Evolutionary conservation across 2,113 vertebrate species (phyloP).

Genomic region (Rhipidura dahli): DNA sequence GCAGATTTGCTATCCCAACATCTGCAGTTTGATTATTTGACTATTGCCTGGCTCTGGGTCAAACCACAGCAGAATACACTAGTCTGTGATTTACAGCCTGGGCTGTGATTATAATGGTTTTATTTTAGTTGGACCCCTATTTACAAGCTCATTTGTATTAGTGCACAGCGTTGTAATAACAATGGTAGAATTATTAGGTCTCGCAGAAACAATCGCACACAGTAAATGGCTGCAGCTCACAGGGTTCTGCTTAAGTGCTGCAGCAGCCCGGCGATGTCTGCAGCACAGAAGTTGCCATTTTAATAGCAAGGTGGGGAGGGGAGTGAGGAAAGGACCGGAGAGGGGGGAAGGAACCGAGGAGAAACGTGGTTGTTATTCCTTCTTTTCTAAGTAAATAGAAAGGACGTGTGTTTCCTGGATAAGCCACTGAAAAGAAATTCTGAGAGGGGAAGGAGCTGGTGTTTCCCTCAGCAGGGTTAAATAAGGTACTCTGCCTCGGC

Average conservation of each 20-base stretch:
- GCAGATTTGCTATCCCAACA: constrained; percentile 73
- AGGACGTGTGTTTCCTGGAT: constrained; percentile 53
- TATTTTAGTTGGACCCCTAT: constrained; percentile 74
- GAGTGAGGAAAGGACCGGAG: rapidly evolving
- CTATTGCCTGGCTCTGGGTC: constrained; percentile 76
- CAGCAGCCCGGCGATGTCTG: constrained; percentile 1
- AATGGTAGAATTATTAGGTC: constrained; percentile 72
- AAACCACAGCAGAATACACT: constrained; percentile 75
- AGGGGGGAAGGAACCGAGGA: neutral
- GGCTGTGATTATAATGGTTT: constrained; percentile 73
- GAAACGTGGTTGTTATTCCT: constrained; percentile 42
- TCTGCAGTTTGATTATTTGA: constrained; percentile 82
- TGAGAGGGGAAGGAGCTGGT: neutral
- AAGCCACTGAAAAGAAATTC: constrained; percentile 50
- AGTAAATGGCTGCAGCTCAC: constrained; percentile 54
- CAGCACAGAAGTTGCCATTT: constrained; percentile 14
- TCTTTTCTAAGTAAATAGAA: constrained; percentile 56
- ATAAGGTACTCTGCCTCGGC: neutral
- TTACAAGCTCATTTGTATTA: constrained; percentile 74
- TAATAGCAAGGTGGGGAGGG: neutral
- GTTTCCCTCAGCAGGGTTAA: constrained; percentile 54
- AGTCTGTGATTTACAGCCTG: constrained; percentile 74
- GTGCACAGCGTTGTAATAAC: constrained; percentile 68
- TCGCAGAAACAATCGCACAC: constrained; percentile 58
- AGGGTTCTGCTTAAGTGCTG: constrained; percentile 24